Base-by-base conservation (phyloP, 2,797 vertebrate genomes). In the Coregonus suidteri region DNA sequence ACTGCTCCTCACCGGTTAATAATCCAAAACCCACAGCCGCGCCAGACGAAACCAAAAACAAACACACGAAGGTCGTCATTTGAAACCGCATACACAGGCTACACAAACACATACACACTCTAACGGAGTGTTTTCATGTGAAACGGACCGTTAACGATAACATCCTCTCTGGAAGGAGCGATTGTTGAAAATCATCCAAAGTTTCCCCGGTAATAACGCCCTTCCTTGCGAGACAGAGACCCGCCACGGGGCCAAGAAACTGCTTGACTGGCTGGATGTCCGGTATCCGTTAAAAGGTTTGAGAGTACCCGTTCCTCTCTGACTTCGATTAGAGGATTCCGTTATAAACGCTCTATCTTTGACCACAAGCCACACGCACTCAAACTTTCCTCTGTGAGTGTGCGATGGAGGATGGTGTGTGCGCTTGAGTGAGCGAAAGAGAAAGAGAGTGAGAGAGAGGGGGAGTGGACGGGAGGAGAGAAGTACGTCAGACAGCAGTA, bases 181-280 rank as follows among this genome's bases (percentile, higher is more conserved):
- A n/a, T 18, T 11, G 34, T 3, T 62, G 25, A 74, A 37, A 62
- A 62, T 74, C 72, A 54, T 74, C 54, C 54, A 41, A 74, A 74
- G 52, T 31, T 59, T 34, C 34, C 59, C 72, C 18, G 47, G 25
- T 41, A 30, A 64, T 41, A 64, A 3, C 59, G 13, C 71, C 41
- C 18, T 31, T 78, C 77, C 64, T 14, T 25, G 4, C 3, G 34
- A 18, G n/a, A 59, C n/a, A 59, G 18, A 62, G 54, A 18, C 41
- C 4, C 14, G 15, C 66, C 66, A n/a, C 18, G 13, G 35, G 41
- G n/a, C 66, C 1, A 47, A n/a, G 34, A 71, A 47, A 13, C 41
- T 4, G 47, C 14, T 52, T 53, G 69, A 62, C 59, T 30, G 4
- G 4, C 41, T 47, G 41, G 9, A 47, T 47, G 41, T 47, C 41